Base-by-base conservation (phyloP, 2,797 vertebrate genomes). In the Poecile montanus region DNA sequence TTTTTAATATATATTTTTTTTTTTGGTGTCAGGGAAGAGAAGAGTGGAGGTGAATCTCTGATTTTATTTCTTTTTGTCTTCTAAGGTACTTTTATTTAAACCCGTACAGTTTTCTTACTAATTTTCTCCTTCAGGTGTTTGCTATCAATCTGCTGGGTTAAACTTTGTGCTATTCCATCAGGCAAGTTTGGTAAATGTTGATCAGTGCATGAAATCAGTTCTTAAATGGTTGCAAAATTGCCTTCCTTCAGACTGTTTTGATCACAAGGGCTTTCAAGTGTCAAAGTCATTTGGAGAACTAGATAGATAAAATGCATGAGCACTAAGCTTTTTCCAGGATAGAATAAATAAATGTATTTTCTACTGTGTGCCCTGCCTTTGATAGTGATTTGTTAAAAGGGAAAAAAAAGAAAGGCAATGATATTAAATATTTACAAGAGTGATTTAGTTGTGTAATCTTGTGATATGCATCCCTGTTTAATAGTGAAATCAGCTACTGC, bases 341-440 rank as follows among this genome's bases (percentile, higher is more conserved):
- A 96, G 97, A 97, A 97, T 98, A 98, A 98, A 98, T 98, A 98
- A 98, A 95, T 97, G 86, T 96, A 91, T 97, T 98, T 98, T 98
- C 96, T 97, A 85, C 95, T 94, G 91, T 97, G 96, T 97, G 96
- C 92, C 97, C 91, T 96, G 97, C 85, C 77, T 97, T 97, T 97
- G 94, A 95, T 97, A 97, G 96, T 96, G 97, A 97, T 97, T 98
- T 97, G 96, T 97, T 97, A 97, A 97, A 97, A 96, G 89, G 79
- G 9, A 82, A 97, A 97, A 96, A 96, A 96, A 96, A 95, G 81
- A 96, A 96, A 97, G 85, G 90, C 93, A 95, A 93, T 93, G 91
- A 93, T 97, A 98, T 98, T 98, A 98, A 98, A 98, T 98, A 98
- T 98, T 98, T 98, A 98, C 97, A 97, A 94, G 97, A 98, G 96